Percentiles rank a stretch among this genome's conserved stretches.
Evolutionary conservation across 2,797 vertebrate genomes (phyloP).

Genomic region (Calcarius lapponicus): DNA sequence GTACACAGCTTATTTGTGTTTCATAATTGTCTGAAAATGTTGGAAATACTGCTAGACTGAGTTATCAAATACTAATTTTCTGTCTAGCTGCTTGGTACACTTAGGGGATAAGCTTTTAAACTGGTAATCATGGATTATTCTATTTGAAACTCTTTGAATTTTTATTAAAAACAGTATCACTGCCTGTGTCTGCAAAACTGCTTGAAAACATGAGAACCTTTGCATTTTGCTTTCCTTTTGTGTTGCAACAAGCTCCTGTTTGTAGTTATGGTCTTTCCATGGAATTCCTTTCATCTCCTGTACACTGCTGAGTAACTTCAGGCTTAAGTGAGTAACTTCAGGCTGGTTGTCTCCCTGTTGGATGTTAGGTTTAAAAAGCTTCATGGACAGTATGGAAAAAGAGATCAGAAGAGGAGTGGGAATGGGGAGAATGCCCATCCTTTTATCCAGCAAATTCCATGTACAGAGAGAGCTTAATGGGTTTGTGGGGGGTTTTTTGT

Average conservation of each 20-base stretch:
- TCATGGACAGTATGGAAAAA: neutral
- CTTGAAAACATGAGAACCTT: neutral
- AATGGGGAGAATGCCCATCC: neutral
- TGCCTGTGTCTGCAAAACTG: neutral
- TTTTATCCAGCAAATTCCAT: neutral
- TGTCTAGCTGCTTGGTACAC: neutral
- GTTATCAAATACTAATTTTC: neutral
- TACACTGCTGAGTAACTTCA: neutral
- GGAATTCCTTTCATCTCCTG: neutral
- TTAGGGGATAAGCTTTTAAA: conserved; percentile 1
- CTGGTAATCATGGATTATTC: neutral
- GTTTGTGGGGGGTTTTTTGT: too few relatives aligned
- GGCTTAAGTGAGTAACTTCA: neutral
- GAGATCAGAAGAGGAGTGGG: neutral
- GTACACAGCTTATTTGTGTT: neutral
- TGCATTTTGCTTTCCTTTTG: neutral
- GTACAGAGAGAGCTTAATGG: neutral
- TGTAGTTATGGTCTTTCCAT: neutral
- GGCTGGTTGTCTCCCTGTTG: neutral
- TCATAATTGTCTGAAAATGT: neutral
- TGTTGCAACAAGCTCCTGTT: neutral
- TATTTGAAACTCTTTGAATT: neutral
- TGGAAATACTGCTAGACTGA: neutral
- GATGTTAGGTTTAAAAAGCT: neutral
- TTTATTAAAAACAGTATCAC: neutral